phyloP scores from a whole-genome alignment of 2,797 vertebrate genomes.

The Miichthys miiuy region DNA sequence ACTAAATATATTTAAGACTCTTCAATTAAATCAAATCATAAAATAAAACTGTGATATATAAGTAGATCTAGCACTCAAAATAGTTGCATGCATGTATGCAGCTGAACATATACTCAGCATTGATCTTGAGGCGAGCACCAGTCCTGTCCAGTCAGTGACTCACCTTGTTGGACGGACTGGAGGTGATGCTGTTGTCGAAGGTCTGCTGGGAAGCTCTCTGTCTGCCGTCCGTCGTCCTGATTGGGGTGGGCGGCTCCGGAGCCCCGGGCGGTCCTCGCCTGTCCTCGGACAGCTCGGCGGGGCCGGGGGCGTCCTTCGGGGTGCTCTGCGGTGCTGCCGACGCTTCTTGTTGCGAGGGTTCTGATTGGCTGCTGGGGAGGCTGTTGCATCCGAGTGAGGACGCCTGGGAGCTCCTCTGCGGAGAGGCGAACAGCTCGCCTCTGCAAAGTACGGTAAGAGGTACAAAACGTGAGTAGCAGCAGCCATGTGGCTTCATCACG shows the following conservation, averaged over 20 bases:
- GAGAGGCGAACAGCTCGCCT: constrained; percentile 81
- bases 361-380: constrained; percentile 68
- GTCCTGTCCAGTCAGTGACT: background rate
- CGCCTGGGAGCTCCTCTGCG: constrained; percentile 73
- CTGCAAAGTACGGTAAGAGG: constrained; percentile 67
- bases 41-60: background rate
- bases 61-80: too few species aligned
- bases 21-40: background rate
- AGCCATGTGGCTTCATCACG: background rate
- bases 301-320: constrained; percentile 2
- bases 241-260: constrained; percentile 78
- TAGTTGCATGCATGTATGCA: too few species aligned
- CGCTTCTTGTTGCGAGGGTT: constrained; percentile 51
- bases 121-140: background rate
- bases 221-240: constrained; percentile 67
- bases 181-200: constrained; percentile 53
- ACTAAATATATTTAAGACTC: background rate
- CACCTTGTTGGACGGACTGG: constrained; percentile 78
- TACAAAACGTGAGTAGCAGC: background rate
- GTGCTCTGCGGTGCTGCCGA: constrained; percentile 11
- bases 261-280: constrained; percentile 35
- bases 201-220: constrained; percentile 72
- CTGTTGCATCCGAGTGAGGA: constrained; percentile 71
- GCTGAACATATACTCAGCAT: too few species aligned
- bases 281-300: constrained; percentile 39